Base-by-base conservation (phyloP, 1,140 invertebrate genomes). In the Penaeus vannamei region DNA sequence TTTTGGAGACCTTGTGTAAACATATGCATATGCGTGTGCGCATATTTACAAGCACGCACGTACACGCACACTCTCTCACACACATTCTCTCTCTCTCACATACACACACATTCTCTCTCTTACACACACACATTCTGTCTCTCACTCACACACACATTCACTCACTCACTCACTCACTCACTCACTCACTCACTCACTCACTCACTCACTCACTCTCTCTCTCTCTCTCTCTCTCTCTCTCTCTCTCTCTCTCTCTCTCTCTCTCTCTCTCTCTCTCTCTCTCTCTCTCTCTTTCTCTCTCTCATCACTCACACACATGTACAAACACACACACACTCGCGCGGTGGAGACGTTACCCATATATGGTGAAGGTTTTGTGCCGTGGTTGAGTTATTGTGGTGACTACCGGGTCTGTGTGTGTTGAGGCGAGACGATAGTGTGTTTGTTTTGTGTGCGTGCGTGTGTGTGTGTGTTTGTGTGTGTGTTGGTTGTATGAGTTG, bases 121-220 rank as follows among this genome's bases (percentile, higher is more conserved):
- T 26, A 79, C 76, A 79, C 76, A 42, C 76, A 79, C 32, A 79
- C 76, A 79, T 26, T n/a, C n/a, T n/a, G n/a, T n/a, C n/a, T n/a
- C n/a, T n/a, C n/a, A 79, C 76, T 14, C 32, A 53, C 42, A 81
- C 42, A 81, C 79, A 81, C 42, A 81, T 32, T 36, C 32, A 80
- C 77, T 53, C 32, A 80, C 77, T 12, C 19, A 80, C 77, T 36
- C 32, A 46, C 10, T n/a, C 32, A 32, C 46, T 4, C 79, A 46
- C 42, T 19, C 53, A n/a, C 76, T 36, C n/a, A 23, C 32, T 20
- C 20, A 17, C 32, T 79, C 29, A 20, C 53, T 46, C 42, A 81
- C 77, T n/a, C 32, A 36, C 77, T 53, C 32, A 80, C 77, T 17
- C 19, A 80, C 77, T 36, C 42, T 17, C 5, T 17, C 4, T 8